These are phyloP conservation scores for Amblyraja radiata DNA, from an alignment of 2,797 vertebrate species.

Conservation along the genomic window DNA sequence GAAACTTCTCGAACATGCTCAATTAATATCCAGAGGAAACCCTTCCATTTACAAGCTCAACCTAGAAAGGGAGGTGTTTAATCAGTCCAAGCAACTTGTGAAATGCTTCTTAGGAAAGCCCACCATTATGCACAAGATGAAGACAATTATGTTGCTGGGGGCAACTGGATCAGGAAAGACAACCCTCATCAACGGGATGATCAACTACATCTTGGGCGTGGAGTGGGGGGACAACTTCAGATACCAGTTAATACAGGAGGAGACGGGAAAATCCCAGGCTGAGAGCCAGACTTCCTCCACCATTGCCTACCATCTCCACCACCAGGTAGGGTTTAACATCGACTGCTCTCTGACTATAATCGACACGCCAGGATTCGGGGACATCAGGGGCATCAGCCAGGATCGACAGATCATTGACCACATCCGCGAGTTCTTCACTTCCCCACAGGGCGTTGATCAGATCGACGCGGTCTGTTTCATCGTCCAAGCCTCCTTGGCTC, in stretches of 20 bases:
- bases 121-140: too few relatives aligned
- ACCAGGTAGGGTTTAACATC: neutral
- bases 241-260: neutral
- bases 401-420: neutral
- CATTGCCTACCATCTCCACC: constrained; percentile 1
- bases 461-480: neutral
- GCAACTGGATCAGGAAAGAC: too few relatives aligned
- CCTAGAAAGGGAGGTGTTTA: too few relatives aligned
- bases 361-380: neutral
- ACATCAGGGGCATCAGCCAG: constrained; percentile 6
- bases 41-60: too few relatives aligned
- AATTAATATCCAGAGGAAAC: too few relatives aligned
- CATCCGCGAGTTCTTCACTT: neutral
- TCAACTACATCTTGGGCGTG: constrained; percentile 27
- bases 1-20: too few relatives aligned
- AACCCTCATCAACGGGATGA: constrained; percentile 19
- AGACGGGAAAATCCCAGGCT: constrained; percentile 10
- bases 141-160: too few relatives aligned
- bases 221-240: constrained; percentile 1
- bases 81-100: neutral
- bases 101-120: too few relatives aligned
- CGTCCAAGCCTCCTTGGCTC: too few relatives aligned
- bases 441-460: neutral
- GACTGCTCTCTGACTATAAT: constrained; percentile 22
- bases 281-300: constrained; percentile 27